Evolutionary conservation across 37 sponge, comb jelly and placozoan species (phyloP).

Genomic region (Ephydatia muelleri): DNA sequence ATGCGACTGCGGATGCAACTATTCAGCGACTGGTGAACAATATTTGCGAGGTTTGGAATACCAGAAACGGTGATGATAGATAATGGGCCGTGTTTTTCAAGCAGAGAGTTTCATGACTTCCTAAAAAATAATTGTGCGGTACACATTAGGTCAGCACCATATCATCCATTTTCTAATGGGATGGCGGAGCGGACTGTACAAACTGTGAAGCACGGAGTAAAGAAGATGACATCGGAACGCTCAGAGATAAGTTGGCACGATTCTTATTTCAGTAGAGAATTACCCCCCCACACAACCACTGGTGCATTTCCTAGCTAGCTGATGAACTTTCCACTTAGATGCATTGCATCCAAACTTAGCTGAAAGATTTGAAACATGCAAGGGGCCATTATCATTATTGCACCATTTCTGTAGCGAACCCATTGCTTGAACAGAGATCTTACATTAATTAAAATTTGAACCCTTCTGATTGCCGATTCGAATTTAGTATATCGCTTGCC

Average conservation of each 20-base stretch:
- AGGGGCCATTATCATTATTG: not conserved
- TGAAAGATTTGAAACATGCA: not conserved
- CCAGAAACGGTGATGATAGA: conserved; percentile 10
- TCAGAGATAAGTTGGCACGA: conserved; percentile 10
- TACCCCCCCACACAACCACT: conserved; percentile 40
- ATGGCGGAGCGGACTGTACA: conserved; percentile 39
- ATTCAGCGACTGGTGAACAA: not conserved
- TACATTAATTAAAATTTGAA: too few relatives aligned
- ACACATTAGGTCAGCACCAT: conserved; percentile 22
- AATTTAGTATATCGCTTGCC: too few relatives aligned
- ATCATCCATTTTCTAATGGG: conserved; percentile 38
- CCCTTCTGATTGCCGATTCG: too few relatives aligned
- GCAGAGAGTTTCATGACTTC: conserved; percentile 8
- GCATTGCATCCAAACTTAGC: conserved; percentile 27
- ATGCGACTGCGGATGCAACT: not conserved
- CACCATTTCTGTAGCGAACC: too few relatives aligned
- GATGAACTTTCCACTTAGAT: conserved; percentile 38
- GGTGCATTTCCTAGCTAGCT: conserved; percentile 29
- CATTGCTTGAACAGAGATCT: too few relatives aligned
- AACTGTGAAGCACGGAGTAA: conserved; percentile 33
- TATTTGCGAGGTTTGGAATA: conserved; percentile 9
- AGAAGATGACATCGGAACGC: conserved; percentile 12
- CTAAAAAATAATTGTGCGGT: not conserved
- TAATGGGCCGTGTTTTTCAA: conserved; percentile 17
- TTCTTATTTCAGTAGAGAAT: conserved; percentile 40